Conservation (phyloP, 92 coral and sea anemone genomes). For the Epizoanthus fatuus region DNA sequence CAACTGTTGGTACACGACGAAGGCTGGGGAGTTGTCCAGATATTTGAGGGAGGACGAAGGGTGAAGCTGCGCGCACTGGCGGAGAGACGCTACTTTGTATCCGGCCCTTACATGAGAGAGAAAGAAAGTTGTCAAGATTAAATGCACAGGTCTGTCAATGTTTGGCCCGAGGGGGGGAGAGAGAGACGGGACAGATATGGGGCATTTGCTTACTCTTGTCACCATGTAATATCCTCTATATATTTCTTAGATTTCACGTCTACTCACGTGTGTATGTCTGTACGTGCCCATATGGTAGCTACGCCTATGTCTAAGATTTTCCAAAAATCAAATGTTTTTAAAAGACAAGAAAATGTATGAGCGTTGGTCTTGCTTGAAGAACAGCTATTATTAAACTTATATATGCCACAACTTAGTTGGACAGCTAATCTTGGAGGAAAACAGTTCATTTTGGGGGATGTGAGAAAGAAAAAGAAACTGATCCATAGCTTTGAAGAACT, state of each 20-base stretch:
- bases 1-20: conserved; percentile 88
- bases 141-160: too few species aligned
- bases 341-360: too few species aligned
- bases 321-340: too few species aligned
- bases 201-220: too few species aligned
- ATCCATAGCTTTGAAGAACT: not conserved
- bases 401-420: not conserved
- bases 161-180: not conserved
- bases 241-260: too few species aligned
- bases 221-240: too few species aligned
- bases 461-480: not conserved
- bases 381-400: too few species aligned
- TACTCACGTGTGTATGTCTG: too few species aligned
- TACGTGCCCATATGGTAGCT: too few species aligned
- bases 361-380: too few species aligned
- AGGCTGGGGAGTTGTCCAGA: conserved; percentile 81
- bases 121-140: not conserved
- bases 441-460: not conserved
- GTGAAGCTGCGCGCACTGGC: conserved; percentile 81
- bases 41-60: conserved; percentile 93
- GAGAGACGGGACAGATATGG: too few species aligned
- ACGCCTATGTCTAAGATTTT: too few species aligned
- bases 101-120: conserved; percentile 55
- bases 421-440: not conserved
- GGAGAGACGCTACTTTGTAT: conserved; percentile 70